Conservation (phyloP, 2,797 vertebrate species). For the Catharus ustulatus region DNA sequence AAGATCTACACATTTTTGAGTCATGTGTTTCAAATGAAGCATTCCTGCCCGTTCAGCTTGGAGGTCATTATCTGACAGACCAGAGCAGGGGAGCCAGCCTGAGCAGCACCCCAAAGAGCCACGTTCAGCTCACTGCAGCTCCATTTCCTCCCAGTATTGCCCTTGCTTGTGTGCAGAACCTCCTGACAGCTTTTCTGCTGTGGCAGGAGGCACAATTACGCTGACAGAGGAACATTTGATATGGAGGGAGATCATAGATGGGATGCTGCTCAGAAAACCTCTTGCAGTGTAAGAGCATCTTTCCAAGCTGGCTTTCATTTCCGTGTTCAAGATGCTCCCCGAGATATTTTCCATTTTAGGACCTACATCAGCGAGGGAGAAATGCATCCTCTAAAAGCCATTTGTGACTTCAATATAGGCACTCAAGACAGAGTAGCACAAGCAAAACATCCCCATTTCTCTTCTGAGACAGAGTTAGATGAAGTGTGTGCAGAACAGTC, state of each 20-base stretch:
- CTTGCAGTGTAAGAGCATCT: not conserved
- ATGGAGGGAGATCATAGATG: not conserved
- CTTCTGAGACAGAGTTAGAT: not conserved
- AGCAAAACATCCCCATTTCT: not conserved
- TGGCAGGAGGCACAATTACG: not conserved
- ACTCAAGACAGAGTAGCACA: not conserved
- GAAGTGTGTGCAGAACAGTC: not conserved
- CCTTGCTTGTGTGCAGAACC: not conserved
- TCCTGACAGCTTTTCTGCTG: not conserved
- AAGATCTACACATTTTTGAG: constrained; percentile 39
- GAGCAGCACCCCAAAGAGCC: constrained; percentile 1
- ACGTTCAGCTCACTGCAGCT: not conserved
- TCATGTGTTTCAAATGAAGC: constrained; percentile 23
- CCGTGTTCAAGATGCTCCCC: not conserved
- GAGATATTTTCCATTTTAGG: not conserved
- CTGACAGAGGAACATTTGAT: not conserved
- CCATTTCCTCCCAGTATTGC: not conserved
- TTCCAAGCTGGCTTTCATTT: not conserved
- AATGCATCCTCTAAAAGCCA: not conserved
- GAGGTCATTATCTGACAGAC: not conserved
- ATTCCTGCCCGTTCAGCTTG: not conserved
- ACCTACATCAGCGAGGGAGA: accelerated
- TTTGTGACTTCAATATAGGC: not conserved
- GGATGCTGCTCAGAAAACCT: not conserved
- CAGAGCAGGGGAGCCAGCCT: not conserved